Conservation (phyloP, 1,140 invertebrate genomes). For the Ptiloglossa arizonensis region DNA sequence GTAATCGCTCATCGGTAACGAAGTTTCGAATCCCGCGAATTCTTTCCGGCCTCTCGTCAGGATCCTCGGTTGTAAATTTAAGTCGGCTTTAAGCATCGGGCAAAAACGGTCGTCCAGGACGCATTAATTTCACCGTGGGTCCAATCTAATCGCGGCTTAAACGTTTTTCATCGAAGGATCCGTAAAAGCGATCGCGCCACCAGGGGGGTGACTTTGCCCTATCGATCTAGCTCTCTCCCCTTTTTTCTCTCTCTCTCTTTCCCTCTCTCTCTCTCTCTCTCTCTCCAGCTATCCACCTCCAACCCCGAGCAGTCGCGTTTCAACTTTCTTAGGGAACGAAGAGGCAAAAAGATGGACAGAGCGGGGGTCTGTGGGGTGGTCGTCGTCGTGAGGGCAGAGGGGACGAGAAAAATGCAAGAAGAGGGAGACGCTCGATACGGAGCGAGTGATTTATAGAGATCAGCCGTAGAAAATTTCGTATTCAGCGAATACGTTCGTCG, state of each 20-base stretch:
- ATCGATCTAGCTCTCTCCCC: constrained; percentile 1
- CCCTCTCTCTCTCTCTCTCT: no score
- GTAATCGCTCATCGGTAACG: constrained; percentile 14
- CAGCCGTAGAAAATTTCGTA: constrained; percentile 43
- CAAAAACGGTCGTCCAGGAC: constrained; percentile 7
- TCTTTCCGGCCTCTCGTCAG: background rate
- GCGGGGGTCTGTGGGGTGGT: background rate
- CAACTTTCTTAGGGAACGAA: constrained; percentile 26
- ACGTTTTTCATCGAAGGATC: constrained; percentile 40
- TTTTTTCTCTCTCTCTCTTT: background rate
- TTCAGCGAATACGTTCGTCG: constrained; percentile 55
- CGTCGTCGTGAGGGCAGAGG: no score
- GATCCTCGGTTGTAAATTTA: constrained; percentile 24
- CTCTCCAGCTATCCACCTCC: no score
- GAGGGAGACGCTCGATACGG: background rate
- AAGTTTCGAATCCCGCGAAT: background rate
- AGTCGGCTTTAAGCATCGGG: constrained; percentile 6
- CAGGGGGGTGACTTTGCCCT: constrained; percentile 13
- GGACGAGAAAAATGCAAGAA: background rate
- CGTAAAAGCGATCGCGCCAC: constrained; percentile 24
- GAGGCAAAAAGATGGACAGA: constrained; percentile 30
- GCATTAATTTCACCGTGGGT: constrained; percentile 40
- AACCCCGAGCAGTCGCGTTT: background rate
- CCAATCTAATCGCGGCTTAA: constrained; percentile 43
- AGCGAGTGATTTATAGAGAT: constrained; percentile 59